Percentiles rank a stretch among this genome's conserved stretches.
Evolutionary conservation across 2,888 invertebrate species (phyloP).

Genomic region (Dasypogon diadema): DNA sequence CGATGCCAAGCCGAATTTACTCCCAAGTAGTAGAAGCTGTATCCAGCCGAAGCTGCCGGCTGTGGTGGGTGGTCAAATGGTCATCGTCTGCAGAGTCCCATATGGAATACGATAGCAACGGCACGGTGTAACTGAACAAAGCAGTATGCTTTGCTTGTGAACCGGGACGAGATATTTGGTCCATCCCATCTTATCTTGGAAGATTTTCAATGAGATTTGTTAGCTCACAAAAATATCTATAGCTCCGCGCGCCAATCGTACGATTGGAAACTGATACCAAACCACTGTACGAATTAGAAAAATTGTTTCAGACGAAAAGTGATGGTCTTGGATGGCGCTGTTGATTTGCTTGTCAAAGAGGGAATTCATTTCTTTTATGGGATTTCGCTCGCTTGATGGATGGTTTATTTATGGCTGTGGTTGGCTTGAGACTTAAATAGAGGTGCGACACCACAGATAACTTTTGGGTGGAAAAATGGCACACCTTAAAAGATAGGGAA

Average conservation of each 20-base stretch:
- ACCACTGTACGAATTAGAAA: background rate
- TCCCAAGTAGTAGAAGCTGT: background rate
- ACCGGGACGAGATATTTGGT: background rate
- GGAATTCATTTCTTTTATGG: background rate
- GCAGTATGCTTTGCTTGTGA: background rate
- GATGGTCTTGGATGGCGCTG: background rate
- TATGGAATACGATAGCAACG: background rate
- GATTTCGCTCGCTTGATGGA: background rate
- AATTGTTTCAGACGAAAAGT: background rate
- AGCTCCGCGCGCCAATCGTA: background rate
- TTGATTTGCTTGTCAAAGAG: background rate
- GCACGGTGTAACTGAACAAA: background rate
- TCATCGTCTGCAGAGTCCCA: background rate
- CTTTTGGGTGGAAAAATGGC: too few species aligned
- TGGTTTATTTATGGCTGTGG: background rate
- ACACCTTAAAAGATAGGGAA: too few species aligned
- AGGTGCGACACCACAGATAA: too few species aligned
- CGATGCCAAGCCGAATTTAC: too few species aligned
- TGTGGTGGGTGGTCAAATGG: background rate
- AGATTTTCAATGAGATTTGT: conserved; percentile 19
- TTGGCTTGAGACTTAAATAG: too few species aligned
- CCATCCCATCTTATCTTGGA: background rate
- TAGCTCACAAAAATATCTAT: conserved; percentile 1
- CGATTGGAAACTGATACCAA: background rate
- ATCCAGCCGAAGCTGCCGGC: background rate